These are phyloP conservation scores for Drosophila sturtevanti DNA, from an alignment of 1,140 invertebrate genomes.

Conservation along the genomic window DNA sequence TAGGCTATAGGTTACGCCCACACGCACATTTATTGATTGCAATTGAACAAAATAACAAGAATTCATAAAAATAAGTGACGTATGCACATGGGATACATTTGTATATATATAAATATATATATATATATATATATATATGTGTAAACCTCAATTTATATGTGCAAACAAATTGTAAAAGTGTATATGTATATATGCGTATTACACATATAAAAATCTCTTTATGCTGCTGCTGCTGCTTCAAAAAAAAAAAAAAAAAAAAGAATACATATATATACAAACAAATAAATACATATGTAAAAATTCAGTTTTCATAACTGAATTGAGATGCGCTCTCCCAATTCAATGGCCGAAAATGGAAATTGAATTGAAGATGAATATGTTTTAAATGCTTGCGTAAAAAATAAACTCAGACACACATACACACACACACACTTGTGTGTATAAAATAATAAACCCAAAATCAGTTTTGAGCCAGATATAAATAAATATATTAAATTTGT, in stretches of 20 bases:
- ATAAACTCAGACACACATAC: neutral
- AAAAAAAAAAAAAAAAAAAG: constrained; percentile 34
- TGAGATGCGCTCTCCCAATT: constrained; percentile 45
- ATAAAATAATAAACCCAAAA: constrained; percentile 10
- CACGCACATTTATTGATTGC: constrained; percentile 65
- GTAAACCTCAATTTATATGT: constrained; percentile 62
- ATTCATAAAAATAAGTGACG: constrained; percentile 61
- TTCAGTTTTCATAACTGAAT: constrained; percentile 67
- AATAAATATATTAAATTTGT: neutral
- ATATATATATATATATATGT: constrained; percentile 56
- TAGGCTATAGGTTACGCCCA: constrained; percentile 59
- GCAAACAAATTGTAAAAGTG: constrained; percentile 67
- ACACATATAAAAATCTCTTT: constrained; percentile 41
- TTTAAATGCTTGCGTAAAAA: constrained; percentile 30
- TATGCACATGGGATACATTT: constrained; percentile 11
- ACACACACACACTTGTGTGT: constrained; percentile 22
- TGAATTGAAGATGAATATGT: constrained; percentile 56
- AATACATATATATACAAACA: neutral
- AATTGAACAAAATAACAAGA: constrained; percentile 54
- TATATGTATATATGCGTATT: neutral
- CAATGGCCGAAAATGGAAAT: constrained; percentile 56
- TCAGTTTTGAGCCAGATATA: neutral
- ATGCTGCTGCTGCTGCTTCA: neutral
- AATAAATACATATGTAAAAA: constrained; percentile 29
- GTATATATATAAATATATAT: constrained; percentile 42